Evolutionary conservation across 2,113 vertebrate species (phyloP), one percentile per base, ranked within the genome.

Genomic region (Amblyornis subalaris): DNA sequence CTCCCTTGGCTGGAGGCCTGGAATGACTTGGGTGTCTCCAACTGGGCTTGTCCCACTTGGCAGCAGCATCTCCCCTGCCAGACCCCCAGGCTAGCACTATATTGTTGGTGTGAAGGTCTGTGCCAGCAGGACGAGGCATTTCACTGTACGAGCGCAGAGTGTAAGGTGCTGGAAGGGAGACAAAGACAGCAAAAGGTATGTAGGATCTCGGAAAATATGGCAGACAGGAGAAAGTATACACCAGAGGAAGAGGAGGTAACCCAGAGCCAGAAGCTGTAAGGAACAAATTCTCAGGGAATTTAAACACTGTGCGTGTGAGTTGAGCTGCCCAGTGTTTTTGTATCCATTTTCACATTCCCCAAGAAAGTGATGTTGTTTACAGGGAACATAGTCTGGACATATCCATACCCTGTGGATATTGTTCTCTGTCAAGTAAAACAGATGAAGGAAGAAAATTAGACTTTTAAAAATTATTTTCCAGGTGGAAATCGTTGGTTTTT

Each of bases 1-100:
- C 26, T 76, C 88, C 83, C 21, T 76, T 97, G 97, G 96, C 97
- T 83, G 38, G 14, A 73, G 77, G 96, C 96, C 97, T 96, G 91
- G 76, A 96, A 93, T 67, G 92, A 90, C 45, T 67, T 80, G 44
- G 44, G 84, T 88, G 83, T 84, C 93, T 97, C 94, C 90, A 90
- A 3, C 29, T 48, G 79, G 88, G 88, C 40, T 91, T 82, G 83
- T 85, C 93, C 91, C 84, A 67, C 75, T 95, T 96, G 95, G 95
- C 97, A 97, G 48, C 54, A 53, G 33, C 1, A 1, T 75, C 22
- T 62, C 45, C 15, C 58, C 54, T 79, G 75, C 89, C 81, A 94
- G 95, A 89, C 80, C 95, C 71, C 16, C 9, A 1, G 84, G 94
- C 80, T 31, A 70, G n/a, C 0, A 5, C 66, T 76, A 5, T 47